phyloP scores from a whole-genome alignment of 2,113 vertebrate genomes.

The Hydropotes inermis region DNA sequence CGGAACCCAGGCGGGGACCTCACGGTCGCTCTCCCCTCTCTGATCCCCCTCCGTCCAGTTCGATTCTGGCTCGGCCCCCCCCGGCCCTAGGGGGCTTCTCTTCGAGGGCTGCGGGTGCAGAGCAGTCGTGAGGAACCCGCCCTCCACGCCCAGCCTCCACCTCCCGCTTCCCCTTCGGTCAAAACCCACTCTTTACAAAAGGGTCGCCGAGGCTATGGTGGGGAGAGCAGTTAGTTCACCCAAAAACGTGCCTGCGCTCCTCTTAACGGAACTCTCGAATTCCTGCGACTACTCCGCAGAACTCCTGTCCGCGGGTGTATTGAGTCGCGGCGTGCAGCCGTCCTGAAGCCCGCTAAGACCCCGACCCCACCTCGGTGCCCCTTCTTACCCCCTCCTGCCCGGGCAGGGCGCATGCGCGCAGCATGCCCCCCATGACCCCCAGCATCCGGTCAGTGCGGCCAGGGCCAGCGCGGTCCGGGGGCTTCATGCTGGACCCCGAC shows the following conservation, averaged over 20 bases:
- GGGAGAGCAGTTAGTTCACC: not conserved
- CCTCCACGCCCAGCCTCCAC: not conserved
- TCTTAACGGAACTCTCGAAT: not conserved
- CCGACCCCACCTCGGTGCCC: not conserved
- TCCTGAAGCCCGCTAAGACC: not conserved
- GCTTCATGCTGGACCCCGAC: slow-evolving; percentile 75
- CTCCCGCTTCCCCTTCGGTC: not conserved
- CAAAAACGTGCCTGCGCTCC: not conserved
- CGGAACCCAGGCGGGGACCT: slow-evolving; percentile 44
- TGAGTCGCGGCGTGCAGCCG: not conserved
- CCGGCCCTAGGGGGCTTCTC: slow-evolving; percentile 39
- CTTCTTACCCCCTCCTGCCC: slow-evolving; percentile 74
- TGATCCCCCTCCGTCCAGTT: not conserved
- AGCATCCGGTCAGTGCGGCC: slow-evolving; percentile 77
- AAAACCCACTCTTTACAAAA: slow-evolving; percentile 23
- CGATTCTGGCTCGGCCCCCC: slow-evolving; percentile 22
- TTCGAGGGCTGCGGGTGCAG: slow-evolving; percentile 48
- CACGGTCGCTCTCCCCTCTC: slow-evolving; percentile 30
- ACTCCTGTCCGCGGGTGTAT: not conserved
- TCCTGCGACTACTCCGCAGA: not conserved
- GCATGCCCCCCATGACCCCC: slow-evolving; percentile 76
- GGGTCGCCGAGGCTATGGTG: not conserved
- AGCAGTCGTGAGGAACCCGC: not conserved
- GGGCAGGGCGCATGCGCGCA: slow-evolving; percentile 74
- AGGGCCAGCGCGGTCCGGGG: slow-evolving; percentile 70